Evolutionary conservation across 92 coral and sea anemone species (phyloP).

Genomic region (Heliopora coerulea): DNA sequence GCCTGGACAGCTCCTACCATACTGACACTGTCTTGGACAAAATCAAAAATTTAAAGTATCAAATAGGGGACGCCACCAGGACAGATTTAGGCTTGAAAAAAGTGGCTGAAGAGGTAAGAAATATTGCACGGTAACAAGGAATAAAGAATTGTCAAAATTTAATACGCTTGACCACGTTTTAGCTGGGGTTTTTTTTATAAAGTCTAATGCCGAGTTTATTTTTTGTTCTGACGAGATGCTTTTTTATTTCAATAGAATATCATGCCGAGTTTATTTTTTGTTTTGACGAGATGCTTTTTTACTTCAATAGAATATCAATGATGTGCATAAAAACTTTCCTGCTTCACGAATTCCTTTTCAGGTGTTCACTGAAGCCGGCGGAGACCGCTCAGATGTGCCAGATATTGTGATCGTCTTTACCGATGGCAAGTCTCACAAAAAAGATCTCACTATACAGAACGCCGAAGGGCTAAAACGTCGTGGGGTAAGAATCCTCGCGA

Average conservation of each 20-base stretch:
- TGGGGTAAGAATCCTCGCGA: conserved; percentile 35
- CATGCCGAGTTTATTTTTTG: no score
- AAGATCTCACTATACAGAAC: neutral
- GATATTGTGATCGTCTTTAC: conserved; percentile 22
- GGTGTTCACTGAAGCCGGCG: conserved; percentile 20
- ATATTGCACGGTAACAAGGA: no score
- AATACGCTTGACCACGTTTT: no score
- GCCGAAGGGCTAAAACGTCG: neutral
- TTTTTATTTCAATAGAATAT: no score
- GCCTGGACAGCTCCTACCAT: conserved; percentile 8
- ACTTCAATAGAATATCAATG: no score
- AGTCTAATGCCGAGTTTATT: no score
- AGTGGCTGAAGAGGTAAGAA: conserved; percentile 18
- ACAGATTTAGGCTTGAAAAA: conserved; percentile 19
- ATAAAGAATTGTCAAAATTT: no score
- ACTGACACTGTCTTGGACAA: neutral
- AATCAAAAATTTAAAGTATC: conserved; percentile 10
- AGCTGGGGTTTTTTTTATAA: no score
- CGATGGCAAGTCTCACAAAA: conserved; percentile 4
- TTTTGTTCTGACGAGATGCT: no score
- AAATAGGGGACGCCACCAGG: neutral
- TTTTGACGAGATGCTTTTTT: no score
- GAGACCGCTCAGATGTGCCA: conserved; percentile 25
- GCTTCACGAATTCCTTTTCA: neutral
- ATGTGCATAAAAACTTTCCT: no score